A percentile compares a stretch with the other conserved stretches of the same genome.
Evolutionary conservation across 1,140 invertebrate species (phyloP).

Genomic region (Euwallacea similis): DNA sequence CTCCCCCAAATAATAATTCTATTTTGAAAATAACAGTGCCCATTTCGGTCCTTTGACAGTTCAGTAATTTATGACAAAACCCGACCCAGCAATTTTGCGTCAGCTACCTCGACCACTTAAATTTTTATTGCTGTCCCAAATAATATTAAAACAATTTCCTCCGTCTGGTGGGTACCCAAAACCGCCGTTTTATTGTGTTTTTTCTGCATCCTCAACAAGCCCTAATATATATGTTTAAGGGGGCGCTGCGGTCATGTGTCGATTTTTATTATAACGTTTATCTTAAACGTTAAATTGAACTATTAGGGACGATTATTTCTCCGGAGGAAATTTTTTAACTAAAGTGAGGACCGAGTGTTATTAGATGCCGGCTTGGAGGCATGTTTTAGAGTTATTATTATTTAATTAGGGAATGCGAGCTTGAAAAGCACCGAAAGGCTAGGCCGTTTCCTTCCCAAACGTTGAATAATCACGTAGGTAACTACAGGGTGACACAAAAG

Average conservation of each 20-base stretch:
- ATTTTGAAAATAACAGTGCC: no score
- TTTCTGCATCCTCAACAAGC: slow-evolving; percentile 26
- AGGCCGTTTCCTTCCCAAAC: no score
- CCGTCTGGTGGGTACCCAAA: slow-evolving; percentile 25
- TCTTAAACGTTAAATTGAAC: slow-evolving; percentile 33
- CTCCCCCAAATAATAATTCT: no score
- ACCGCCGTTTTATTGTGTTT: slow-evolving; percentile 20
- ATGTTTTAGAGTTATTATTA: no score
- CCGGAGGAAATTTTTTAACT: slow-evolving; percentile 9
- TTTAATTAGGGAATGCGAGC: no score
- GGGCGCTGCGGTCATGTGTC: slow-evolving; percentile 21
- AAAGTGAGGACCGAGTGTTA: slow-evolving; percentile 10
- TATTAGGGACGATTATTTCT: slow-evolving; percentile 33
- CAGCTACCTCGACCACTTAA: slow-evolving; percentile 36
- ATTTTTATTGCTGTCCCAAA: slow-evolving; percentile 39
- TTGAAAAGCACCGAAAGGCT: no score
- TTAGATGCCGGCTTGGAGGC: background rate
- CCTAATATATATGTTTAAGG: slow-evolving; percentile 38
- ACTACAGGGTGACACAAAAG: no score
- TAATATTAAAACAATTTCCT: slow-evolving; percentile 37
- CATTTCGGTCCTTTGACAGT: slow-evolving; percentile 25
- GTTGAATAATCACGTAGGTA: no score
- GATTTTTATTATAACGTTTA: slow-evolving; percentile 37
- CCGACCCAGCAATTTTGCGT: slow-evolving; percentile 33
- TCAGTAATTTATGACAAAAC: slow-evolving; percentile 30